phyloP scores from a whole-genome alignment of 2,113 vertebrate genomes.

The Albula glossodonta region DNA sequence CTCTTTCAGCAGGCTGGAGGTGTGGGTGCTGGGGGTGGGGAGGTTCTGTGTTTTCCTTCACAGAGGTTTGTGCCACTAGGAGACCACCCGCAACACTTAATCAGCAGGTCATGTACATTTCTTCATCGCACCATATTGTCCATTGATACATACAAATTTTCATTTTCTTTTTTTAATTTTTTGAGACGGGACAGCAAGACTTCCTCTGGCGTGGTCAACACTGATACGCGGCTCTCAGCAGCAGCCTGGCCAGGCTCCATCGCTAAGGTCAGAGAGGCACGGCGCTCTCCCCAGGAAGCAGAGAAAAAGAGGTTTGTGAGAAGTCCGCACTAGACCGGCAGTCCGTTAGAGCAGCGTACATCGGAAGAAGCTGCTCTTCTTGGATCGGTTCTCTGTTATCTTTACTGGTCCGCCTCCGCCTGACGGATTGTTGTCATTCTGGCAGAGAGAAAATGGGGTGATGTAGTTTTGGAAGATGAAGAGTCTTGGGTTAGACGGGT shows the following conservation, averaged over 20 bases:
- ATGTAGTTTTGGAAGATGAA: background rate
- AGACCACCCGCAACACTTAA: background rate
- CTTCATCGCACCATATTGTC: background rate
- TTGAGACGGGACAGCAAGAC: constrained; percentile 8
- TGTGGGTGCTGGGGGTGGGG: background rate
- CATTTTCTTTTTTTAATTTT: background rate
- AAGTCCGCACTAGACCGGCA: constrained; percentile 37
- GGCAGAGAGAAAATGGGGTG: constrained; percentile 36
- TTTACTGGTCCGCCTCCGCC: constrained; percentile 87
- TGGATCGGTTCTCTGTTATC: constrained; percentile 93
- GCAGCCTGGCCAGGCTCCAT: constrained; percentile 59
- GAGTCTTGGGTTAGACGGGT: background rate
- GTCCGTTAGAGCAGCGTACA: constrained; percentile 88
- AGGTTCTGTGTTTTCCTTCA: background rate
- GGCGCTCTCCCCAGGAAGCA: constrained; percentile 77
- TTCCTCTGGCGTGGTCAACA: constrained; percentile 42
- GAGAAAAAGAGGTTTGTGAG: constrained; percentile 58
- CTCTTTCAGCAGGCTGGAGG: too few relatives aligned
- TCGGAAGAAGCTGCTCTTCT: constrained; percentile 93
- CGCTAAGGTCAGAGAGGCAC: constrained; percentile 71
- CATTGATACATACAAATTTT: background rate
- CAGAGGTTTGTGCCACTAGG: background rate
- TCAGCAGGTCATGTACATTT: background rate
- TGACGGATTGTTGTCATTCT: constrained; percentile 85
- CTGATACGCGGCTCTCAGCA: constrained; percentile 73